Conservation (phyloP, 2,888 invertebrate species). For the Aricia artaxerxes region DNA sequence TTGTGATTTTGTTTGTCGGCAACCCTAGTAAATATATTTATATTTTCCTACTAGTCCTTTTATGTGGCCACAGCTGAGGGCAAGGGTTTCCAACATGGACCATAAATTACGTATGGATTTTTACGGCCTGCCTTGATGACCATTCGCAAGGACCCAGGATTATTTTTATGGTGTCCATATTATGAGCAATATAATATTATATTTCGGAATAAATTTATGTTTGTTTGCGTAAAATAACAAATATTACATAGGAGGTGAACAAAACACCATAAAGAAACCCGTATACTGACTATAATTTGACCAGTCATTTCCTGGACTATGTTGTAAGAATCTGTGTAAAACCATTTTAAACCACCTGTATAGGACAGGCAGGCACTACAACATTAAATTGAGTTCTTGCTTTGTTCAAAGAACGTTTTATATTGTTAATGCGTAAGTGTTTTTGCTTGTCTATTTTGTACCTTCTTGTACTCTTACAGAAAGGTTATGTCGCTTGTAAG, state of each 20-base stretch:
- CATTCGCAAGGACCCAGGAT: constrained; percentile 5
- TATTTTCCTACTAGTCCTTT: constrained; percentile 9
- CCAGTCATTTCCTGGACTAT: too few species aligned
- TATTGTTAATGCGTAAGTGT: too few species aligned
- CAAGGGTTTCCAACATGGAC: constrained; percentile 4
- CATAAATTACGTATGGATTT: constrained; percentile 13
- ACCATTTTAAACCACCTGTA: too few species aligned
- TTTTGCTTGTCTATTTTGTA: too few species aligned
- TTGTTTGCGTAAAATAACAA: not conserved
- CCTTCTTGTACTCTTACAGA: too few species aligned
- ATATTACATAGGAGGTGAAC: not conserved
- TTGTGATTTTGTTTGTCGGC: not conserved
- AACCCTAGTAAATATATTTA: constrained; percentile 18
- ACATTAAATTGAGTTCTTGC: too few species aligned
- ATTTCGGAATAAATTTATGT: not conserved
- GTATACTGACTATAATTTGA: too few species aligned
- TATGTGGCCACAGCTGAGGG: constrained; percentile 13
- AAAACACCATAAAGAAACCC: too few species aligned
- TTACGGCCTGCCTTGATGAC: not conserved
- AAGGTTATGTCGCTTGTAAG: too few species aligned
- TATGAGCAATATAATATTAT: not conserved
- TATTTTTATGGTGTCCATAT: constrained; percentile 10
- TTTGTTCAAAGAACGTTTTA: too few species aligned
- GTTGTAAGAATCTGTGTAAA: too few species aligned
- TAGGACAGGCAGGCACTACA: too few species aligned